phyloP scores from a whole-genome alignment of 2,888 invertebrate species.

The Macropis europaea region DNA sequence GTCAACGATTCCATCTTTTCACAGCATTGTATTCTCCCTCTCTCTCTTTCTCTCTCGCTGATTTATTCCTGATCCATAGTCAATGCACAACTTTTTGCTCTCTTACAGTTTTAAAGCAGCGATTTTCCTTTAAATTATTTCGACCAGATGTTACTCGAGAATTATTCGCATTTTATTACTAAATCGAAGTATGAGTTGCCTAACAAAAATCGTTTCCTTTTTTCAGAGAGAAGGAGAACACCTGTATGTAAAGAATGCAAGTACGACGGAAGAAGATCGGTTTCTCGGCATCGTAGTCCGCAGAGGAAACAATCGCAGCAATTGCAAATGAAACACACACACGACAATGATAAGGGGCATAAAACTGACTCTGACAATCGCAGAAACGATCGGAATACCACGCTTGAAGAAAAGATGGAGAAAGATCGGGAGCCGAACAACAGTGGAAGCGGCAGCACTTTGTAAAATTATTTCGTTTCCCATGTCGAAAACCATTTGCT shows the following conservation, averaged over 20 bases:
- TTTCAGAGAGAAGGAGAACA: slow-evolving; percentile 16
- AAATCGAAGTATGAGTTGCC: not conserved
- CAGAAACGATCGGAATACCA: not conserved
- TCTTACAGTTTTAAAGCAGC: too few species aligned
- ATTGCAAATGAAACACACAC: slow-evolving; percentile 2
- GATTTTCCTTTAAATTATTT: too few species aligned
- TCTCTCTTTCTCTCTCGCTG: too few species aligned
- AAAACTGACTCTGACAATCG: slow-evolving; percentile 25
- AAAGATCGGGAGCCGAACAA: slow-evolving; percentile 25
- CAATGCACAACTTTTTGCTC: too few species aligned
- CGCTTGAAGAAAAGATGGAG: slow-evolving; percentile 8
- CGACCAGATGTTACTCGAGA: too few species aligned
- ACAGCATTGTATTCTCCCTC: too few species aligned
- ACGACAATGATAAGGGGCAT: slow-evolving; percentile 12
- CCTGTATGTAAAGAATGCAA: not conserved
- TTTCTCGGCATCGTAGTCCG: slow-evolving; percentile 25
- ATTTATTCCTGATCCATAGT: too few species aligned
- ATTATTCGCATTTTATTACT: not conserved
- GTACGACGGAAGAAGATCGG: slow-evolving; percentile 10
- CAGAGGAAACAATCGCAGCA: slow-evolving; percentile 36
- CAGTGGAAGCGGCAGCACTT: slow-evolving; percentile 42
- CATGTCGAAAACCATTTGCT: not conserved
- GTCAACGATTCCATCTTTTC: too few species aligned
- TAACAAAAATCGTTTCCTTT: not conserved
- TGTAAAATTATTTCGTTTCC: slow-evolving; percentile 6